Evolutionary conservation across 1,140 invertebrate species (phyloP).

Genomic region (Drosophila pachea): DNA sequence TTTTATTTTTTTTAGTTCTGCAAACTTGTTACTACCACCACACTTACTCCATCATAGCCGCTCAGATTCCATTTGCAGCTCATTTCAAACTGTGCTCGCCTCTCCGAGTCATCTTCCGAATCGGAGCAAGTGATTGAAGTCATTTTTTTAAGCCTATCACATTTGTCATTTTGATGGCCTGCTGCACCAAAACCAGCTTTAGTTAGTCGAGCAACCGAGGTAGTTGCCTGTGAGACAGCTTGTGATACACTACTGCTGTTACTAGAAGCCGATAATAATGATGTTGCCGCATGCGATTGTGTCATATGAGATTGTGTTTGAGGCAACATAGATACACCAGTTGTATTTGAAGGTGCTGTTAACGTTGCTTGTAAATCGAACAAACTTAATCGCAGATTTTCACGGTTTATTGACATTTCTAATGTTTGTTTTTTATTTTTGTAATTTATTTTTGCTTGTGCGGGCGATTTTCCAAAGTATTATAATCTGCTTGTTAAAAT

Average conservation of each 20-base stretch:
- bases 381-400: slow-evolving; percentile 75
- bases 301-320: slow-evolving; percentile 34
- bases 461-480: no score
- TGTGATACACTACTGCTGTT: slow-evolving; percentile 66
- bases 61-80: slow-evolving; percentile 74
- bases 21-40: slow-evolving; percentile 2
- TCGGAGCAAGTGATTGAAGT: slow-evolving; percentile 78
- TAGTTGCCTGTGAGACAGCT: slow-evolving; percentile 73
- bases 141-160: slow-evolving; percentile 77
- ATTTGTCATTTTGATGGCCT: slow-evolving; percentile 74
- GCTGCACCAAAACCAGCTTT: slow-evolving; percentile 65
- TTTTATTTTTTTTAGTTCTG: neutral
- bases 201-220: slow-evolving; percentile 65
- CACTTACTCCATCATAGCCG: slow-evolving; percentile 77
- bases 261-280: slow-evolving; percentile 23
- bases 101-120: slow-evolving; percentile 77
- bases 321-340: slow-evolving; percentile 52
- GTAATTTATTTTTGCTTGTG: slow-evolving; percentile 23
- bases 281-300: slow-evolving; percentile 22
- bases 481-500: neutral
- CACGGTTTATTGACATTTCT: slow-evolving; percentile 75
- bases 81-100: slow-evolving; percentile 67
- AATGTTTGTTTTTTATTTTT: slow-evolving; percentile 8
- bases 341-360: slow-evolving; percentile 64
- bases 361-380: slow-evolving; percentile 73